phyloP scores from a whole-genome alignment of 2,888 invertebrate genomes.

The Spodoptera picta region DNA sequence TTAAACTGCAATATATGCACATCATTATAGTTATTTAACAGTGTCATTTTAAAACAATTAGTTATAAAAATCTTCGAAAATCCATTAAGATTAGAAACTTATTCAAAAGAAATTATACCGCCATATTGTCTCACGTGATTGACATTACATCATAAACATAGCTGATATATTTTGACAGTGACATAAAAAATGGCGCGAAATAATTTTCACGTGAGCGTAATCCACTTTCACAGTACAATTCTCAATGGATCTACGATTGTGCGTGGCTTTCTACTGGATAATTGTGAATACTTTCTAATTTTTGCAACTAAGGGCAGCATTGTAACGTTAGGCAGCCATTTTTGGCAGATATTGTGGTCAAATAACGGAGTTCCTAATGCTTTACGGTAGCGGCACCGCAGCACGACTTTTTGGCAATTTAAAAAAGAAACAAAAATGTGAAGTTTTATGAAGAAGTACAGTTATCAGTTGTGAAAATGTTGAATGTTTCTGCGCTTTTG shows the following conservation, averaged over 20 bases:
- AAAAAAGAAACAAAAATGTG: no score
- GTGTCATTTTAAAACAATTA: no score
- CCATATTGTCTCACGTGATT: background rate
- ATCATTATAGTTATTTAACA: no score
- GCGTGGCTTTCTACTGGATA: constrained; percentile 48
- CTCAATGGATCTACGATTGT: constrained; percentile 28
- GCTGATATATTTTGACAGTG: constrained; percentile 7
- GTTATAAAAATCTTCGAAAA: background rate
- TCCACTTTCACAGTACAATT: constrained; percentile 42
- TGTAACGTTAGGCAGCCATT: background rate
- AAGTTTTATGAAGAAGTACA: no score
- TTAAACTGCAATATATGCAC: background rate
- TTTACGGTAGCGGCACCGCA: no score
- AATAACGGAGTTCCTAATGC: background rate
- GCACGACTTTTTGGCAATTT: no score
- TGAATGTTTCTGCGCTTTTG: no score
- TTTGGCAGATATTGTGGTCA: background rate
- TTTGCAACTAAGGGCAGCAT: constrained; percentile 35
- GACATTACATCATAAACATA: constrained; percentile 2
- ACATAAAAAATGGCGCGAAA: constrained; percentile 40
- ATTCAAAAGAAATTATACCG: background rate
- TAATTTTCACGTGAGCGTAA: constrained; percentile 17
- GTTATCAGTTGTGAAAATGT: no score
- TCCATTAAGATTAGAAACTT: background rate
- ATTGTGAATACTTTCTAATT: constrained; percentile 55